phyloP scores from a whole-genome alignment of 2,888 invertebrate genomes.

The Cosmopolites sordidus region DNA sequence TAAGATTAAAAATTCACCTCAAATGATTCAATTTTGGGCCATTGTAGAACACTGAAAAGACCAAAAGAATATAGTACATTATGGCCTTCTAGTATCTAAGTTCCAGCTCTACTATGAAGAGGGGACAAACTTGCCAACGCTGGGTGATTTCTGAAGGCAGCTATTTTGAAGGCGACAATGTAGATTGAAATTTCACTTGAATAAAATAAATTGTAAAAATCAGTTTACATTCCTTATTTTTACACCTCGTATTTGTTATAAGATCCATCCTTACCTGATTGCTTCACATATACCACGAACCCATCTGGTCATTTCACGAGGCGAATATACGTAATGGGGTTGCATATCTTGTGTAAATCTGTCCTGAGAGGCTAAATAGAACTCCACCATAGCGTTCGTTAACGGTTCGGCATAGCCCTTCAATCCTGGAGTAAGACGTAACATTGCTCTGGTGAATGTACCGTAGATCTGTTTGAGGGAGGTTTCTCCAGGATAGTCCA shows the following conservation, averaged over 20 bases:
- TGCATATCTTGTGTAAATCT: conserved; percentile 99
- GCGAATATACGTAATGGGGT: conserved; percentile 99
- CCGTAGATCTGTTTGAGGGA: conserved; percentile 98
- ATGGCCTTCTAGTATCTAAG: no score
- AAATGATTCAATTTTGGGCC: no score
- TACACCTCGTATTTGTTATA: background rate
- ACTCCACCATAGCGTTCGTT: conserved; percentile 98
- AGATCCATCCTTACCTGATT: conserved; percentile 49
- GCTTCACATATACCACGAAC: conserved; percentile 99
- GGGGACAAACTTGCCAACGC: no score
- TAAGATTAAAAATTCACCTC: no score
- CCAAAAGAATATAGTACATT: no score
- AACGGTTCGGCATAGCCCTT: conserved; percentile 93
- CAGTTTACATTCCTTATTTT: background rate
- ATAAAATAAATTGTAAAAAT: background rate
- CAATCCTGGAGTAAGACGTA: conserved; percentile 86
- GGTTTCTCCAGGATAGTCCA: conserved; percentile 98
- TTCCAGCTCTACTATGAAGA: no score
- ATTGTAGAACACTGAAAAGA: no score
- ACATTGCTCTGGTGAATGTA: conserved; percentile 97
- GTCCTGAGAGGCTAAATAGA: conserved; percentile 95
- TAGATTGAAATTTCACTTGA: background rate
- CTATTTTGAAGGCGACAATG: no score
- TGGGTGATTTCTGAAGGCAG: no score
- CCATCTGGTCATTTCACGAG: conserved; percentile 98